These are phyloP conservation scores for Triops longicaudatus DNA, from an alignment of 1,140 invertebrate species.

Conservation along the genomic window DNA sequence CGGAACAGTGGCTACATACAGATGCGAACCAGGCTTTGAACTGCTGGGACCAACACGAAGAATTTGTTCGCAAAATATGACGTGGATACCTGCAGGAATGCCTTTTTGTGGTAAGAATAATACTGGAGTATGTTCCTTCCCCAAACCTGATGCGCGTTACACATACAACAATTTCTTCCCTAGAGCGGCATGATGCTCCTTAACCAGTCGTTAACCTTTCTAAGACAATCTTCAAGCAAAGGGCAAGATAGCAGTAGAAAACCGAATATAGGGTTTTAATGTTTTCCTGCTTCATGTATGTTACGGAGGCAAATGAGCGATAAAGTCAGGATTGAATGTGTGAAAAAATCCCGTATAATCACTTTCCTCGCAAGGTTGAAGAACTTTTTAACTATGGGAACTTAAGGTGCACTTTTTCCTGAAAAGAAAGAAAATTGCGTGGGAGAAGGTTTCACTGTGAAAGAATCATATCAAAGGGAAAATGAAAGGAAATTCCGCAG, in stretches of 20 bases:
- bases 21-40: conserved; percentile 83
- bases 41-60: conserved; percentile 72
- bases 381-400: neutral
- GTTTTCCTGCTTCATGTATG: neutral
- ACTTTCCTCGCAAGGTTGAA: neutral
- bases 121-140: conserved; percentile 29
- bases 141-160: neutral
- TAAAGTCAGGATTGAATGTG: neutral
- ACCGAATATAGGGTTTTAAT: neutral
- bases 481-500: neutral
- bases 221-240: neutral
- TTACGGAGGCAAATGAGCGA: neutral
- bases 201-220: conserved; percentile 16
- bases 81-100: conserved; percentile 82
- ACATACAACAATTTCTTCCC: neutral
- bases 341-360: neutral
- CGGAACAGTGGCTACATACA: conserved; percentile 71
- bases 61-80: conserved; percentile 61
- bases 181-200: neutral
- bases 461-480: neutral
- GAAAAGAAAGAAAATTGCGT: neutral
- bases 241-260: neutral
- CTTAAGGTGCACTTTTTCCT: neutral
- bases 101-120: conserved; percentile 83
- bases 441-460: neutral